Evolutionary conservation across 1,140 invertebrate species (phyloP).

Genomic region (Atta cephalotes): DNA sequence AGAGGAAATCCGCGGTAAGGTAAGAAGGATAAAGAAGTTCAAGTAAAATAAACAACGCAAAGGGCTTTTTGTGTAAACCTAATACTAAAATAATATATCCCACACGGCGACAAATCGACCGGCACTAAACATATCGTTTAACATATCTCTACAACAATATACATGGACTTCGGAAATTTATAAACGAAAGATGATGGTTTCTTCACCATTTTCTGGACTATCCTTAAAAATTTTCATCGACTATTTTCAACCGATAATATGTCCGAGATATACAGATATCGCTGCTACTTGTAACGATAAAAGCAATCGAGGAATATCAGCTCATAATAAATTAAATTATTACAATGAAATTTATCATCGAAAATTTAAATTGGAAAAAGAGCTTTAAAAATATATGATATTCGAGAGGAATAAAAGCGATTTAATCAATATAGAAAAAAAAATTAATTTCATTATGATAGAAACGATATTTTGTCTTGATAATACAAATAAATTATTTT

Average conservation of each 20-base stretch:
- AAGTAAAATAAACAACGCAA: constrained; percentile 81
- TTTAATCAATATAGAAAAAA: background rate
- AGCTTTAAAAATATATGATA: background rate
- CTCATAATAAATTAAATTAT: background rate
- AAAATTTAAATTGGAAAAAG: background rate
- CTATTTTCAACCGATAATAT: constrained; percentile 35
- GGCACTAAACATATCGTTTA: constrained; percentile 46
- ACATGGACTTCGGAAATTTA: constrained; percentile 53
- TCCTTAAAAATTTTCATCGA: constrained; percentile 3
- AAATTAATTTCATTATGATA: background rate
- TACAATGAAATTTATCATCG: background rate
- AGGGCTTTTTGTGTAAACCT: constrained; percentile 80
- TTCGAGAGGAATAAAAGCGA: background rate
- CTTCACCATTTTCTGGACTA: background rate
- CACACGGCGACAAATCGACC: constrained; percentile 73
- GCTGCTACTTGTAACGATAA: background rate
- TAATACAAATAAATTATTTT: background rate
- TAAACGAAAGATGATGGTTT: constrained; percentile 57
- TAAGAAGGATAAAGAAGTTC: constrained; percentile 73
- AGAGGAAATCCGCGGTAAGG: constrained; percentile 74
- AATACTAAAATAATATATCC: constrained; percentile 83
- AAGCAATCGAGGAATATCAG: background rate
- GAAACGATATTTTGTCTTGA: background rate
- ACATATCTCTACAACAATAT: constrained; percentile 62
- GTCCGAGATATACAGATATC: background rate